These are phyloP conservation scores for Petrocephalus sullivani DNA, from an alignment of 2,797 vertebrate genomes.

Conservation along the genomic window DNA sequence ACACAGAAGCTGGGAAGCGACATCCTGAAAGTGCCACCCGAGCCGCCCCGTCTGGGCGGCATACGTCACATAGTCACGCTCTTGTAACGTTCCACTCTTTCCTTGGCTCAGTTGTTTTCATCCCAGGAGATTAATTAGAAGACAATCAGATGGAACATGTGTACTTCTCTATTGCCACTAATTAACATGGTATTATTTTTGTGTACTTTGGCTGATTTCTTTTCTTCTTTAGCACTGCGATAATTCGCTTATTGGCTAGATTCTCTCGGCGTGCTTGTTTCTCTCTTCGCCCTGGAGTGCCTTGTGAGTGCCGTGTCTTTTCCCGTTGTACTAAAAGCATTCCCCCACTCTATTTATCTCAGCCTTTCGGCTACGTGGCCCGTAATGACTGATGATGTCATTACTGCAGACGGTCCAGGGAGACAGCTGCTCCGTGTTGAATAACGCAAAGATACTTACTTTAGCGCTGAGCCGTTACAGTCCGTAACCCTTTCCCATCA, in stretches of 20 bases:
- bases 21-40: not conserved
- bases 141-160: conserved; percentile 57
- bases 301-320: not conserved
- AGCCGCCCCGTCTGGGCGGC: not conserved
- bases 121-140: conserved; percentile 66
- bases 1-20: not conserved
- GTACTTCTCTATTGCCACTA: conserved; percentile 52
- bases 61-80: not conserved
- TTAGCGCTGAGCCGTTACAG: not conserved
- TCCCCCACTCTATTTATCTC: not conserved
- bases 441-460: not conserved
- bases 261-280: not conserved
- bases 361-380: not conserved
- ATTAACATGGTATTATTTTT: conserved; percentile 51
- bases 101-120: conserved; percentile 43
- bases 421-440: not conserved
- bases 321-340: not conserved
- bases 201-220: conserved; percentile 33
- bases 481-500: not conserved
- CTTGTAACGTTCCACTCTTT: conserved; percentile 46
- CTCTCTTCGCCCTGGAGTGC: not conserved
- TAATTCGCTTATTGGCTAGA: not conserved
- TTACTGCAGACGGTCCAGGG: not conserved
- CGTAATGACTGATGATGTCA: conserved; percentile 15
- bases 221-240: conserved; percentile 8